phyloP scores from a whole-genome alignment of 2,888 invertebrate genomes.

The Allacma fusca region DNA sequence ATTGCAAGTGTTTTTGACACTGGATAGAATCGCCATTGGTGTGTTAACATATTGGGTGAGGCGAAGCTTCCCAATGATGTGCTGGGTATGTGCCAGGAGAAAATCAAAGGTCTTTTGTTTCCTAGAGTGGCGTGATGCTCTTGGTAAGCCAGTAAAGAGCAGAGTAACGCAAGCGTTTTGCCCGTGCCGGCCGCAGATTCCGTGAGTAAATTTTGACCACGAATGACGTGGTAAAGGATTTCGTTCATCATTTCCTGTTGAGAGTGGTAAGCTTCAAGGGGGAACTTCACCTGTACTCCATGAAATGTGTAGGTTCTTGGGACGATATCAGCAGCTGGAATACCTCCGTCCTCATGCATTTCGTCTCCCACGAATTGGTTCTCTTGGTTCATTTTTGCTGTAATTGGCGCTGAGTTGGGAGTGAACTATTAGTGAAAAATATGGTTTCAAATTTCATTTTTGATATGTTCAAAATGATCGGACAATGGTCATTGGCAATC shows the following conservation, averaged over 20 bases:
- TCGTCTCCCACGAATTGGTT: too few species aligned
- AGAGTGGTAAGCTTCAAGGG: constrained; percentile 53
- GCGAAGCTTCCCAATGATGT: constrained; percentile 55
- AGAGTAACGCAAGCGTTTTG: constrained; percentile 57
- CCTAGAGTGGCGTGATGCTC: too few species aligned
- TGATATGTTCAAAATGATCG: too few species aligned
- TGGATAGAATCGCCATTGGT: constrained; percentile 53
- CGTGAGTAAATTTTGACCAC: constrained; percentile 48
- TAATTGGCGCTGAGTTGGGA: too few species aligned
- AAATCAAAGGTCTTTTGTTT: constrained; percentile 32
- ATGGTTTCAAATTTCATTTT: too few species aligned
- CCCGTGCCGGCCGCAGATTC: constrained; percentile 59
- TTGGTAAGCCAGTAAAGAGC: constrained; percentile 51
- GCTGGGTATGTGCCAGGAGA: constrained; percentile 52
- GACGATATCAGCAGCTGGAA: too few species aligned
- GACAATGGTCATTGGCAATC: too few species aligned
- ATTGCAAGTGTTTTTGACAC: constrained; percentile 48
- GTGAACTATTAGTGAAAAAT: too few species aligned
- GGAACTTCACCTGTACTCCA: constrained; percentile 50
- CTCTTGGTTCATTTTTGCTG: too few species aligned
- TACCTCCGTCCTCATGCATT: too few species aligned
- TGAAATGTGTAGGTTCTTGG: too few species aligned
- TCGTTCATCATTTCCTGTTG: constrained; percentile 55
- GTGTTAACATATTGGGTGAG: constrained; percentile 40
- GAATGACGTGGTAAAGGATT: constrained; percentile 34